These are phyloP conservation scores for Cisticola juncidis DNA, from an alignment of 2,113 vertebrate genomes.

Conservation along the genomic window DNA sequence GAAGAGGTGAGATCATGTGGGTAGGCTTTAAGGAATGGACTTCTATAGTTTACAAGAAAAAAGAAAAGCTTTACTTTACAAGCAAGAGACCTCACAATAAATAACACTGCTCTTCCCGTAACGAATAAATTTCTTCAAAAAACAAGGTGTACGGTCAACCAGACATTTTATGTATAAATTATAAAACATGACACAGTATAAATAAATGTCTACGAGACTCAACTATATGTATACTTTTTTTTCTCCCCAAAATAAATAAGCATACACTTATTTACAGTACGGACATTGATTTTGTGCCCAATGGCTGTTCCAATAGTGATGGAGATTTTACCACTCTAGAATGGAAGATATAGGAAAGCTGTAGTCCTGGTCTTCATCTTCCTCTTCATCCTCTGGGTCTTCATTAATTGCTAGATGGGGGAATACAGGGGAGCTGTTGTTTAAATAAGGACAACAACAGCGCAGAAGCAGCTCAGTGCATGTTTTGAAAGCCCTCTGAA, in stretches of 20 bases:
- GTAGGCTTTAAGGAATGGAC: constrained; percentile 91
- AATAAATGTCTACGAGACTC: constrained; percentile 99
- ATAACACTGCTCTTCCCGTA: constrained; percentile 99
- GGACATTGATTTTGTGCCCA: constrained; percentile 89
- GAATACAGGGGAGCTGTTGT: constrained; percentile 99
- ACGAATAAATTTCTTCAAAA: constrained; percentile 99
- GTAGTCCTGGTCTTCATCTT: constrained; percentile 98
- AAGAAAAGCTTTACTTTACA: constrained; percentile 89
- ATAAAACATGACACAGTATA: constrained; percentile 99
- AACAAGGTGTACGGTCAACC: constrained; percentile 96
- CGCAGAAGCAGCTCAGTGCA: constrained; percentile 91
- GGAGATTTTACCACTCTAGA: constrained; percentile 94
- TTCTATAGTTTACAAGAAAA: constrained; percentile 85
- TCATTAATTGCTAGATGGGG: constrained; percentile 99
- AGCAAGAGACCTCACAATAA: constrained; percentile 97
- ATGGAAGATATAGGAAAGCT: constrained; percentile 96
- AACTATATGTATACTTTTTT: constrained; percentile 97
- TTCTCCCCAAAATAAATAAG: constrained; percentile 99
- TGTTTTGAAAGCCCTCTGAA: constrained; percentile 86
- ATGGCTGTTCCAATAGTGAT: constrained; percentile 83
- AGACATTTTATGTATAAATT: constrained; percentile 99
- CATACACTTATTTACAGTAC: constrained; percentile 99
- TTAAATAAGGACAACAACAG: constrained; percentile 97
- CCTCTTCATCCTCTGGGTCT: constrained; percentile 95
- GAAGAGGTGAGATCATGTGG: constrained; percentile 78